phyloP scores from a whole-genome alignment of 2,113 vertebrate genomes.

The Phylloscopus whistleri region DNA sequence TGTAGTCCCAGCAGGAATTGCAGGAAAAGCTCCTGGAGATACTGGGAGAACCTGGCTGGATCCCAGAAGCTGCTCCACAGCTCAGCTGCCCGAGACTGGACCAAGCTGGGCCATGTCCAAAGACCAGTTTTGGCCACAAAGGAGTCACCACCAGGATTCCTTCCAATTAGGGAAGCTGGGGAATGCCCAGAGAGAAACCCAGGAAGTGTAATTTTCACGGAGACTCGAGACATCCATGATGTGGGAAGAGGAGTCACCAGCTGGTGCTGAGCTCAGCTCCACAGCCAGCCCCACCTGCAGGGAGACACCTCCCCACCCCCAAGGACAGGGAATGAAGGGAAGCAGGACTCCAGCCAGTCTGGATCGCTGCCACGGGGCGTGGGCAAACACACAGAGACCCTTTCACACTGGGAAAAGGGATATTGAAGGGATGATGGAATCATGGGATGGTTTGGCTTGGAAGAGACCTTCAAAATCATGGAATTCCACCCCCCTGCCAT shows the following conservation, averaged over 20 bases:
- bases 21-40: background rate
- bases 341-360: background rate
- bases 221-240: background rate
- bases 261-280: background rate
- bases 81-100: background rate
- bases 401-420: fast-evolving
- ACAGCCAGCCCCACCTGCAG: background rate
- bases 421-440: fast-evolving
- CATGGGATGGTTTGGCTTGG: background rate
- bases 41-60: background rate
- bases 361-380: fast-evolving
- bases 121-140: background rate
- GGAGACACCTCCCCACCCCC: background rate
- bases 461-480: background rate
- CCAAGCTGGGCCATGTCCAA: background rate
- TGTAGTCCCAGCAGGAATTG: background rate
- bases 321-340: background rate
- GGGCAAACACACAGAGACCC: fast-evolving
- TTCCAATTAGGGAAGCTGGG: background rate
- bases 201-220: background rate
- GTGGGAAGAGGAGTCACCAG: background rate
- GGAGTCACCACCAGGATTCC: background rate
- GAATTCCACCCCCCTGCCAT: background rate
- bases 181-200: background rate
- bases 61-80: background rate